Evolutionary conservation across 2,113 vertebrate species (phyloP).

Genomic region (Anoura caudifer): DNA sequence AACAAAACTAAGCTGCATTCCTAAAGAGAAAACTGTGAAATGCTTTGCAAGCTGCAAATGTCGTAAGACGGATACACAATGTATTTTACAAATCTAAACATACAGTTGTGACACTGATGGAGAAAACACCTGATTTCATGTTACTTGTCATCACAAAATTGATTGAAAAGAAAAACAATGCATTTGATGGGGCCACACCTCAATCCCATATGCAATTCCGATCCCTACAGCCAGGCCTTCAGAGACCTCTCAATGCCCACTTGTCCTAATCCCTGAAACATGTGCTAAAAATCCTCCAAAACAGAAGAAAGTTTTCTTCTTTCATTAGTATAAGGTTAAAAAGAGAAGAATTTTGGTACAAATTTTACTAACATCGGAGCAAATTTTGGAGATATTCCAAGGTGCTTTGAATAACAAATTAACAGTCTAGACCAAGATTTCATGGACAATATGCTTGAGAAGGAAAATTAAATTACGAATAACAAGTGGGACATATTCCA

Average conservation of each 20-base stretch:
- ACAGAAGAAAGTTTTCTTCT: neutral
- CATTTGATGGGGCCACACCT: neutral
- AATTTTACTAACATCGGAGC: neutral
- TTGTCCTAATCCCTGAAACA: neutral
- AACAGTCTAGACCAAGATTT: conserved; percentile 10
- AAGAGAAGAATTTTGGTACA: neutral
- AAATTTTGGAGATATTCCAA: neutral
- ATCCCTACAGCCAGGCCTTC: neutral
- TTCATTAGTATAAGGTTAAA: neutral
- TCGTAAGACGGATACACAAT: neutral
- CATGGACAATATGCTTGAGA: neutral
- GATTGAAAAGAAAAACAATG: neutral
- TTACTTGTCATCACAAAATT: conserved; percentile 12
- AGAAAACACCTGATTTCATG: neutral
- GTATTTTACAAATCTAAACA: neutral
- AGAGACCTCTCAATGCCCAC: neutral
- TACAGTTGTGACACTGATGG: neutral
- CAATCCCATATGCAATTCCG: neutral
- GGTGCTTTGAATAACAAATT: neutral
- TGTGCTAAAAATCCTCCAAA: neutral
- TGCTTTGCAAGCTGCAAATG: neutral
- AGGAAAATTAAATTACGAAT: neutral
- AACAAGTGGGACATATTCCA: neutral
- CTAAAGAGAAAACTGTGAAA: conserved; percentile 31
- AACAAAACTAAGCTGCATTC: conserved; percentile 58